Conservation (phyloP, 2,888 invertebrate genomes). For the Apomyelois bistriatella region DNA sequence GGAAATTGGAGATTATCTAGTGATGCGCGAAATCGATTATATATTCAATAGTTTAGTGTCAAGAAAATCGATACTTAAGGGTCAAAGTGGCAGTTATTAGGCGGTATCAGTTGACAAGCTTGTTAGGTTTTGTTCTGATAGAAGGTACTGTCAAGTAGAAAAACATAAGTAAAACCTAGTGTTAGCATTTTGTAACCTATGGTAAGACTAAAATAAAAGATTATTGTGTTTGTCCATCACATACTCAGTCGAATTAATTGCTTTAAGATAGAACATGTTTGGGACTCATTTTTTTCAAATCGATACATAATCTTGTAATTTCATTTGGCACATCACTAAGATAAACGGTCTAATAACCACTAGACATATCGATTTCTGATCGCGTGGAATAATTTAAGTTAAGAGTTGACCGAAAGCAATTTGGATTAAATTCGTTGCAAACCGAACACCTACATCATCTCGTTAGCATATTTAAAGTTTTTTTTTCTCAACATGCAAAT, state of each 20-base stretch:
- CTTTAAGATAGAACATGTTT: too few relatives aligned
- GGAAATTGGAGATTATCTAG: slow-evolving; percentile 15
- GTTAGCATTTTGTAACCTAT: too few relatives aligned
- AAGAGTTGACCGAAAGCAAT: slow-evolving; percentile 15
- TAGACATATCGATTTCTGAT: slow-evolving; percentile 17
- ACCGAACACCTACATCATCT: not conserved
- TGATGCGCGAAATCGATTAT: slow-evolving; percentile 2
- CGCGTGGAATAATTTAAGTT: slow-evolving; percentile 18
- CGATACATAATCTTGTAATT: slow-evolving; percentile 3
- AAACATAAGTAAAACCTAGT: too few relatives aligned
- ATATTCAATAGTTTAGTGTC: not conserved
- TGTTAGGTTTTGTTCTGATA: not conserved
- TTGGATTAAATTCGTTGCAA: slow-evolving; percentile 7
- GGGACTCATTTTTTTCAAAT: not conserved
- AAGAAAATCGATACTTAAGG: not conserved
- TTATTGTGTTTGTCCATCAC: too few relatives aligned
- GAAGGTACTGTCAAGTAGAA: too few relatives aligned
- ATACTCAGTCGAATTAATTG: too few relatives aligned
- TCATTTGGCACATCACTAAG: slow-evolving; percentile 10
- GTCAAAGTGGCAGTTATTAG: not conserved
- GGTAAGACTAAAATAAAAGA: too few relatives aligned
- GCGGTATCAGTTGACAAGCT: not conserved
- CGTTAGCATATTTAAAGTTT: slow-evolving; percentile 3
- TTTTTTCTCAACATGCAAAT: not conserved
- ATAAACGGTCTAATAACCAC: slow-evolving; percentile 22